These are phyloP conservation scores for Ranitomeya variabilis DNA, from an alignment of 2,113 vertebrate genomes.

Conservation along the genomic window DNA sequence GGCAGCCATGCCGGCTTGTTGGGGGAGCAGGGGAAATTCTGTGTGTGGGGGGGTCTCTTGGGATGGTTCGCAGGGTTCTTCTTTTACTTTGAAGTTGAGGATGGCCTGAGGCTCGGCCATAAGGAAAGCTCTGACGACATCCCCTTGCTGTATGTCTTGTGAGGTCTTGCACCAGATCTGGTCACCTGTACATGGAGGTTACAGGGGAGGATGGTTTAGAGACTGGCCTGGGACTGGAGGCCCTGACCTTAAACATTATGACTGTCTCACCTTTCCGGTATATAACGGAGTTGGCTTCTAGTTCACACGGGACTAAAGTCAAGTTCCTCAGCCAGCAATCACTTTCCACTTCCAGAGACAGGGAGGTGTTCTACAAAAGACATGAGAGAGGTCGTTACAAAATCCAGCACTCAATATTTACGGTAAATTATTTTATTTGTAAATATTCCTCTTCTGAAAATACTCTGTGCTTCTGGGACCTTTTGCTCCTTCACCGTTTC, in stretches of 20 bases:
- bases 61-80: conserved; percentile 65
- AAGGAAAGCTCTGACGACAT: conserved; percentile 69
- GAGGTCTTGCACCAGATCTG: conserved; percentile 86
- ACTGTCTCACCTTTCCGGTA: conserved; percentile 81
- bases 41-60: conserved; percentile 73
- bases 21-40: conserved; percentile 94
- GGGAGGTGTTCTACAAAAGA: conserved; percentile 60
- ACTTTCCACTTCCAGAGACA: conserved; percentile 78
- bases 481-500: neutral
- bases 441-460: neutral
- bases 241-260: no score
- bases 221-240: no score
- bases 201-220: neutral
- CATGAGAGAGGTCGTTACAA: neutral
- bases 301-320: conserved; percentile 70
- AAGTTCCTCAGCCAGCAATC: conserved; percentile 85
- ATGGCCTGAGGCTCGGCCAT: conserved; percentile 64
- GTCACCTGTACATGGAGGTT: conserved; percentile 69
- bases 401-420: neutral
- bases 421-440: neutral
- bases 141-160: conserved; percentile 70
- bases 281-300: conserved; percentile 79
- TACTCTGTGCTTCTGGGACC: neutral
- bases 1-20: conserved; percentile 96
- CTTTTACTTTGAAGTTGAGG: conserved; percentile 70